Evolutionary conservation across 2,888 invertebrate species (phyloP).

Genomic region (Drosophila lutescens): DNA sequence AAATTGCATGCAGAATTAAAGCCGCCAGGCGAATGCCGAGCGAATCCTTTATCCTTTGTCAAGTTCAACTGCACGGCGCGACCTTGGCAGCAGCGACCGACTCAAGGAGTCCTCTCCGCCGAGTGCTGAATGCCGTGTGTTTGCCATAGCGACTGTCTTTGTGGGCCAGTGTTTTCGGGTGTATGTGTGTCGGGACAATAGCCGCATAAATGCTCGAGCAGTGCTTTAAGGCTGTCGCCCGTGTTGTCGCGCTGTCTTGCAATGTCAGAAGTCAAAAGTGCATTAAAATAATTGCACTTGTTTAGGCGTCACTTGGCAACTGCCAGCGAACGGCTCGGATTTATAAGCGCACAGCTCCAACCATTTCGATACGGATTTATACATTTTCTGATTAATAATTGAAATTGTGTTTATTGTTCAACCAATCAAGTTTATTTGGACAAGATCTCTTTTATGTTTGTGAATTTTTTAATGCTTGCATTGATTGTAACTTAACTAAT

Average conservation of each 20-base stretch:
- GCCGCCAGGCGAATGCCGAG: slow-evolving; percentile 19
- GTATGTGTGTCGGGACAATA: slow-evolving; percentile 61
- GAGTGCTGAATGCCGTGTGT: slow-evolving; percentile 34
- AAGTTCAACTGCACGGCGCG: slow-evolving; percentile 63
- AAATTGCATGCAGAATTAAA: slow-evolving; percentile 58
- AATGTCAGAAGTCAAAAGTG: slow-evolving; percentile 80
- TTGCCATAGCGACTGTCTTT: slow-evolving; percentile 2
- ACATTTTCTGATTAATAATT: background rate
- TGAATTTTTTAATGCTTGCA: background rate
- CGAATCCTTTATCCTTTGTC: slow-evolving; percentile 48
- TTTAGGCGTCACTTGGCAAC: slow-evolving; percentile 59
- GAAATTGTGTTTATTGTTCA: too few species aligned
- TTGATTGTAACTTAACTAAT: too few species aligned
- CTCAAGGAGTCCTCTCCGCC: slow-evolving; percentile 41
- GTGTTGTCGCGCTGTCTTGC: slow-evolving; percentile 27
- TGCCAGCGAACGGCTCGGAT: slow-evolving; percentile 43
- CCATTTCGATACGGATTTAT: background rate
- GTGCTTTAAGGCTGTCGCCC: slow-evolving; percentile 57
- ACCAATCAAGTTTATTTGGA: too few species aligned
- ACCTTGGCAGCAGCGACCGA: slow-evolving; percentile 55
- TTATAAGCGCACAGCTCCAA: slow-evolving; percentile 18
- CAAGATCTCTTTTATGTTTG: too few species aligned
- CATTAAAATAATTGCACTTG: slow-evolving; percentile 84
- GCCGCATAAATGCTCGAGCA: slow-evolving; percentile 69
- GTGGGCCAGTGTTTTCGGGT: background rate